phyloP scores from a whole-genome alignment of 2,797 vertebrate species.

The Anabacerthia variegaticeps region DNA sequence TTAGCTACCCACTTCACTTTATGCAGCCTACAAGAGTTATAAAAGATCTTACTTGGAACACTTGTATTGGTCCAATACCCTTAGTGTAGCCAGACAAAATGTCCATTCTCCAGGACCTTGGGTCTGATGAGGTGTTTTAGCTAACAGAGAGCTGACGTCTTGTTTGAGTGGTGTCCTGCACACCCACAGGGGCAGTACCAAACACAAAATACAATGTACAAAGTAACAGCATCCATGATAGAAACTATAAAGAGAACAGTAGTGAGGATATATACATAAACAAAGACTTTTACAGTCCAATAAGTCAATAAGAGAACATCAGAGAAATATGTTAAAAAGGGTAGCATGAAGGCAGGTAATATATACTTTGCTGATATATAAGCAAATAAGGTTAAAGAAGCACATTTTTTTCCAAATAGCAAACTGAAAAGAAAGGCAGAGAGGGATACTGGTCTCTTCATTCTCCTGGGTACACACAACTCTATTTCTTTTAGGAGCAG shows the following conservation, averaged over 20 bases:
- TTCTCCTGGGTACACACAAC: not conserved
- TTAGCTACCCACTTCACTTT: not conserved
- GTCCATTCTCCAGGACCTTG: not conserved
- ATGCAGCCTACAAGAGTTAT: not conserved
- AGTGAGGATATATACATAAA: not conserved
- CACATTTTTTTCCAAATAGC: not conserved
- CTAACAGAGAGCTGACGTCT: not conserved
- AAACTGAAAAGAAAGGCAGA: not conserved
- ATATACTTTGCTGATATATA: not conserved
- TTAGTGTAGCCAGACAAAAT: not conserved
- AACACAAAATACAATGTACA: not conserved
- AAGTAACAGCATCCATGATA: not conserved
- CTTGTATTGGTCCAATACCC: not conserved
- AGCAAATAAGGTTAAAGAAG: not conserved
- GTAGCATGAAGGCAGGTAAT: not conserved
- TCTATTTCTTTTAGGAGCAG: not conserved
- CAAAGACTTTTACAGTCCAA: not conserved
- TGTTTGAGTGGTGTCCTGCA: not conserved
- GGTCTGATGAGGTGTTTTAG: not conserved
- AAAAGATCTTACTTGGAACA: not conserved
- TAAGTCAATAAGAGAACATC: not conserved
- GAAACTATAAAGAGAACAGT: not conserved
- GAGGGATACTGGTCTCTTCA: fast-evolving
- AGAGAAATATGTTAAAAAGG: not conserved
- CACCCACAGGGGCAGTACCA: not conserved